Base-by-base conservation (phyloP, 2,797 vertebrate species). In the Triplophysa bombifrons region DNA sequence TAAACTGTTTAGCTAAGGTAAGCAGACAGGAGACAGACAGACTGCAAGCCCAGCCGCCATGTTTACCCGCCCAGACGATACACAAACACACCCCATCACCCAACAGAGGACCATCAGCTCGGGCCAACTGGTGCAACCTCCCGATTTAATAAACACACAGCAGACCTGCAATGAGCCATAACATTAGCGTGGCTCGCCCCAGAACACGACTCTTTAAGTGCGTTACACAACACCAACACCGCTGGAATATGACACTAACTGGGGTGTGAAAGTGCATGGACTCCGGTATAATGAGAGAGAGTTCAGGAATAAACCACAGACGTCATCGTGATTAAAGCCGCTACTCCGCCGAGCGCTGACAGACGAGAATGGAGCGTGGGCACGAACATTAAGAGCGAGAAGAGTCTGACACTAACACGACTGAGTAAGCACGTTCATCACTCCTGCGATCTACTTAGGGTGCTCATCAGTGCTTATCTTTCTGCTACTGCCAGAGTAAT, bases 401-500 rank as follows among this genome's bases (percentile, higher is more conserved):
- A 17, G 66, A 72, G n/a, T 69, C 34, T 65, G 83, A 81, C 80
- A 72, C 79, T 82, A 84, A 86, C 80, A 77, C 73, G 71, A 82
- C 68, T 50, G 78, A 84, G 76, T 80, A 78, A 80, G 74, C 80
- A 38, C 16, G 48, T 56, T 65, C 80, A 83, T 83, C 83, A 76
- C 72, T 82, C 80, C 76, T 61, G 80, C 44, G 27, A 82, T 83
- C 77, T 75, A 83, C 84, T 86, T 72, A 86, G 72, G 75, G 75
- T 71, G 3, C 74, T 72, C 48, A 34, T 72, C 67, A 61, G 58
- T 70, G 76, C 75, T 63, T 63, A 77, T 82, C 80, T 72, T 72
- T 68, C 65, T 34, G 79, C 61, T 72, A 48, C 17, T 69, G 55
- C 44, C 19, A 70, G 11, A 60, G 53, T 60, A 10, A 48, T 50